A percentile compares a stretch with the other conserved stretches of the same genome.
Evolutionary conservation across 1,140 invertebrate genomes (phyloP).

Genomic region (Zaprionus kolodkinae): DNA sequence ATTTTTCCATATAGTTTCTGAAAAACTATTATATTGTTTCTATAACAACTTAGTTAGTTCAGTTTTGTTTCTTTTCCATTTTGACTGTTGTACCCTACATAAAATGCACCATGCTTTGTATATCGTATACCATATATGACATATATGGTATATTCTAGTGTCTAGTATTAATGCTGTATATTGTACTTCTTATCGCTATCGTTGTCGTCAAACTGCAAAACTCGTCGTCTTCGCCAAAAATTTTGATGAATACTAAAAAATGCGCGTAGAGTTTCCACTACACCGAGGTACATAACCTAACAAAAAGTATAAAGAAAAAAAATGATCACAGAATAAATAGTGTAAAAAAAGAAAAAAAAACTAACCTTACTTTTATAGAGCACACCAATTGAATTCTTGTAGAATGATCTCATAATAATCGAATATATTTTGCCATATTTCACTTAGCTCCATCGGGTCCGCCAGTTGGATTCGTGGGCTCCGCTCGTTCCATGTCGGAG

Average conservation of each 20-base stretch:
- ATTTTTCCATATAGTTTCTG: neutral
- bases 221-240: constrained; percentile 61
- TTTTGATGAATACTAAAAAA: constrained; percentile 35
- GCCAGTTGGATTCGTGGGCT: constrained; percentile 95
- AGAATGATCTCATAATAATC: neutral
- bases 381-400: neutral
- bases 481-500: constrained; percentile 95
- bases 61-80: neutral
- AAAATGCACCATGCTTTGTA: constrained; percentile 10
- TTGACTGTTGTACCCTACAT: constrained; percentile 1
- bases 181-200: constrained; percentile 73
- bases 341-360: neutral
- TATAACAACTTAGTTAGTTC: neutral
- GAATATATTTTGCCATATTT: neutral
- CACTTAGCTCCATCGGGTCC: constrained; percentile 92
- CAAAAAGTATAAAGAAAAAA: constrained; percentile 4
- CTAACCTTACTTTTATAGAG: neutral
- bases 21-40: neutral
- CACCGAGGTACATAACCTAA: constrained; percentile 74
- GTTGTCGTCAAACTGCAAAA: constrained; percentile 65
- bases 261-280: constrained; percentile 83
- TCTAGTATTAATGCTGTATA: constrained; percentile 74
- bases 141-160: constrained; percentile 32
- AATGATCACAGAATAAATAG: neutral
- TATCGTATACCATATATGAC: neutral